Evolutionary conservation across 2,888 invertebrate species (phyloP), one percentile per base, ranked within the genome.

Genomic region (Pyrocoelia pectoralis): DNA sequence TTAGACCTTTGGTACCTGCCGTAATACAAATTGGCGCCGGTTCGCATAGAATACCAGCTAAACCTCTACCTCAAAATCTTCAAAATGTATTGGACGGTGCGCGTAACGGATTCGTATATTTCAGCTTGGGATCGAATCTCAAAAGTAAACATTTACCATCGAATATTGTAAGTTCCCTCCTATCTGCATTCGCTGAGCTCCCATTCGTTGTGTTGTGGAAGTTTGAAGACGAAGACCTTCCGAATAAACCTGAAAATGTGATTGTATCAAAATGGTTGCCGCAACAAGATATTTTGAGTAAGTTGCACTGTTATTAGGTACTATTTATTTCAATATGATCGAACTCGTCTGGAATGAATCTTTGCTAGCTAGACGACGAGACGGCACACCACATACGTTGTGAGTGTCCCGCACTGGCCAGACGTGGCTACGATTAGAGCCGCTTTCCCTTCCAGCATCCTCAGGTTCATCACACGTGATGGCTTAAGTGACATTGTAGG

Each of bases 121-220:
- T 82, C 67, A 80, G 81, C 67, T 72, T 84, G 57, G 84, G 84
- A 0, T 76, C 81, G 1, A 77, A 79, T 52, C 72, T 82, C 4
- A 77, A 78, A 66, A 77, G 78, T 38, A 67, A 73, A 8, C 61
- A 73, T 10, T 61, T 83, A 53, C 72, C 79, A 6, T 60, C 71
- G 17, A 66, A 77, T 5, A 75, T 75, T 4, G 57, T 70, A 8
- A 66, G 77, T 15, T 72, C 70, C 3, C 70, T 83, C 13, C 19
- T 80, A 5, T 69, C 73, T 12, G 77, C 77, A 3, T 81, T 83
- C 57, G 61, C 76, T 0, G 71, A 77, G 63, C 61, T 83, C 13
- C 80, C 81, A 2, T 81, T 81, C 63, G 77, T 76, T 50, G 74
- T 83, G 13, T 61, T 84, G 1, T 83, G 82, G 82, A 83, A 83